These are phyloP conservation scores for Alentia gelatinosa DNA, from an alignment of 2,888 invertebrate species.

Conservation along the genomic window DNA sequence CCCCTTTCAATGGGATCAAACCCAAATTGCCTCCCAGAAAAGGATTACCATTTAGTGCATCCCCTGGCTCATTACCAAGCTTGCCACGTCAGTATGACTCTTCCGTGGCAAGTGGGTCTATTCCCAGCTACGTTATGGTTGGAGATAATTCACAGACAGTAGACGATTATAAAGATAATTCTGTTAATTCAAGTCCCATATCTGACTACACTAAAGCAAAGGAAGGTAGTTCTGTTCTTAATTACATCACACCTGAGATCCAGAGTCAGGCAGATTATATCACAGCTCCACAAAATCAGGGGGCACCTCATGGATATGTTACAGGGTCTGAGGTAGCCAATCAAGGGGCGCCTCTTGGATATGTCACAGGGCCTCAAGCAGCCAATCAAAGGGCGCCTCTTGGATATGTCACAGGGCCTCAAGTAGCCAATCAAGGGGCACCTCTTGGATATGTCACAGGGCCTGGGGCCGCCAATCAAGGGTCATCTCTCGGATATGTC, in stretches of 20 bases:
- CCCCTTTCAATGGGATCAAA: not conserved
- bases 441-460: not conserved
- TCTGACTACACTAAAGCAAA: conserved; percentile 16
- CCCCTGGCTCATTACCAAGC: not conserved
- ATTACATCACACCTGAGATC: not conserved
- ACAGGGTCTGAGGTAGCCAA: not conserved
- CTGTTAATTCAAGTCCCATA: not conserved
- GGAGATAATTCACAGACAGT: not conserved
- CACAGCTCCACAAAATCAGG: not conserved
- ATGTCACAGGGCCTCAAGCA: not conserved
- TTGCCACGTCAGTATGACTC: not conserved
- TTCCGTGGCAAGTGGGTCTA: not conserved
- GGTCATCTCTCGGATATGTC: not conserved
- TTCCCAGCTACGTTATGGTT: conserved; percentile 35
- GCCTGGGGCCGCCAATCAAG: conserved; percentile 26
- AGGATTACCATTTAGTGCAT: not conserved
- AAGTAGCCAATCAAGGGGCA: conserved; percentile 5
- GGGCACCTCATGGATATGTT: not conserved
- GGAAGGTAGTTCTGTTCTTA: not conserved
- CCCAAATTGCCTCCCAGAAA: conserved; percentile 20
- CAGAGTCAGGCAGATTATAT: not conserved
- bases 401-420: not conserved
- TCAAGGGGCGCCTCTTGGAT: not conserved
- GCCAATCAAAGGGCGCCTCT: not conserved
- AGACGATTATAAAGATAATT: not conserved